Evolutionary conservation across 1,140 invertebrate species (phyloP).

Genomic region (Drosophila simulans): DNA sequence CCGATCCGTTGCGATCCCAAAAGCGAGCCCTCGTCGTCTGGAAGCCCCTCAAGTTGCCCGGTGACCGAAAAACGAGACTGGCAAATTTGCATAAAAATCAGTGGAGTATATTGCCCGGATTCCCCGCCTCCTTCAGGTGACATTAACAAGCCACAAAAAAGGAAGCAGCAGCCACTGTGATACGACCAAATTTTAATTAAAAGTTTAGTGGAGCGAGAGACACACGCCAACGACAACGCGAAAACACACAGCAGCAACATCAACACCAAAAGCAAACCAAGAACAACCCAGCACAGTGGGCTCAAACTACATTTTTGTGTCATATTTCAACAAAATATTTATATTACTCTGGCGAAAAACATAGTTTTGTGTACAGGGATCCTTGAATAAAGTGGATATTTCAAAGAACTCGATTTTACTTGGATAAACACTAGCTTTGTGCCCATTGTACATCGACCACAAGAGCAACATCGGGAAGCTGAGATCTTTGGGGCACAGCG

Average conservation of each 20-base stretch:
- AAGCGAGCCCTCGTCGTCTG: slow-evolving; percentile 20
- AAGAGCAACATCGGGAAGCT: slow-evolving; percentile 6
- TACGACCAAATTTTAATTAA: slow-evolving; percentile 78
- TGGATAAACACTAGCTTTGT: background rate
- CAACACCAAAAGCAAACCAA: slow-evolving; percentile 19
- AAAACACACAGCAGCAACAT: slow-evolving; percentile 29
- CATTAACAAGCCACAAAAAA: slow-evolving; percentile 69
- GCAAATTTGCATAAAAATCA: slow-evolving; percentile 51
- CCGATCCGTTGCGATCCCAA: slow-evolving; percentile 9
- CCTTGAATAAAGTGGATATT: no score
- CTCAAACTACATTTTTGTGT: background rate
- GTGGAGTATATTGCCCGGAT: background rate
- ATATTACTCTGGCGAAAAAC: no score
- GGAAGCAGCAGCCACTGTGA: slow-evolving; percentile 61
- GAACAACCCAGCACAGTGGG: slow-evolving; percentile 6
- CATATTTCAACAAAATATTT: background rate
- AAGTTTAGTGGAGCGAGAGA: slow-evolving; percentile 70
- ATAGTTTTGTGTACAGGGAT: no score
- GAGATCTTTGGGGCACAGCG: slow-evolving; percentile 35
- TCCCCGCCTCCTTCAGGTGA: slow-evolving; percentile 25
- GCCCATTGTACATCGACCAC: background rate
- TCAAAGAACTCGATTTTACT: no score
- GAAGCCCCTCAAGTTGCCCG: slow-evolving; percentile 39
- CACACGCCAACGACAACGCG: slow-evolving; percentile 62
- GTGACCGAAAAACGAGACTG: slow-evolving; percentile 19